Conservation (phyloP, 2,797 vertebrate species). For the Coranthus polyacanthus region DNA sequence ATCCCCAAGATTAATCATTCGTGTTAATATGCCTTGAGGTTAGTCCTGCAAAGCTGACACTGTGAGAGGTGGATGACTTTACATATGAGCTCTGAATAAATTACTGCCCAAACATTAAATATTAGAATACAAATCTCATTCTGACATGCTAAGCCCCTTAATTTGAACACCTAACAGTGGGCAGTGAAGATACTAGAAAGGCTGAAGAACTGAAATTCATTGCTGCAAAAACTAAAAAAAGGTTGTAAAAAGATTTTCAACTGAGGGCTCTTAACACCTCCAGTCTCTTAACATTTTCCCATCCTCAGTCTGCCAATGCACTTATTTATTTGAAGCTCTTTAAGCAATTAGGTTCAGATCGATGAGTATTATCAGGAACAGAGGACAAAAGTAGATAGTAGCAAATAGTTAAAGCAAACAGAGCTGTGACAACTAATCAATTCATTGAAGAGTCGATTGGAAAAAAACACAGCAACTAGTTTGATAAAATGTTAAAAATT, state of each 20-base stretch:
- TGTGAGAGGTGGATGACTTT: not conserved
- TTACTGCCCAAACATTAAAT: constrained; percentile 5
- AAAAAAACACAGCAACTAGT: too few relatives aligned
- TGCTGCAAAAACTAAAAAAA: constrained; percentile 2
- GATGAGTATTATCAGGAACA: not conserved
- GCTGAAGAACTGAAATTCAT: not conserved
- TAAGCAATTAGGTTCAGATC: not conserved
- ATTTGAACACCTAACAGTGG: not conserved
- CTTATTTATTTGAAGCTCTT: not conserved
- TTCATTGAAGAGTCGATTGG: too few relatives aligned
- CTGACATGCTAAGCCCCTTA: not conserved
- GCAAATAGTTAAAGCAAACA: too few relatives aligned
- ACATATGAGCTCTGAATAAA: constrained; percentile 20
- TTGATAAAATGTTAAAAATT: too few relatives aligned
- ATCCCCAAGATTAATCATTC: constrained; percentile 42
- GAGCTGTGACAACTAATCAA: too few relatives aligned
- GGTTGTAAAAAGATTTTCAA: constrained; percentile 5
- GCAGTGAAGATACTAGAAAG: not conserved
- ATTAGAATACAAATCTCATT: constrained; percentile 9
- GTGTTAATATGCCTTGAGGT: constrained; percentile 33
- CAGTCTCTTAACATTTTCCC: not conserved
- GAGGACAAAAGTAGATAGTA: too few relatives aligned
- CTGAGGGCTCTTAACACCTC: too few relatives aligned
- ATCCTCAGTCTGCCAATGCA: not conserved
- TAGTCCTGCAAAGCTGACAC: constrained; percentile 21